Percentiles rank a stretch among this genome's conserved stretches.
Conservation (phyloP, 2,888 invertebrate species). For the Drosophila neoperkinsi region DNA sequence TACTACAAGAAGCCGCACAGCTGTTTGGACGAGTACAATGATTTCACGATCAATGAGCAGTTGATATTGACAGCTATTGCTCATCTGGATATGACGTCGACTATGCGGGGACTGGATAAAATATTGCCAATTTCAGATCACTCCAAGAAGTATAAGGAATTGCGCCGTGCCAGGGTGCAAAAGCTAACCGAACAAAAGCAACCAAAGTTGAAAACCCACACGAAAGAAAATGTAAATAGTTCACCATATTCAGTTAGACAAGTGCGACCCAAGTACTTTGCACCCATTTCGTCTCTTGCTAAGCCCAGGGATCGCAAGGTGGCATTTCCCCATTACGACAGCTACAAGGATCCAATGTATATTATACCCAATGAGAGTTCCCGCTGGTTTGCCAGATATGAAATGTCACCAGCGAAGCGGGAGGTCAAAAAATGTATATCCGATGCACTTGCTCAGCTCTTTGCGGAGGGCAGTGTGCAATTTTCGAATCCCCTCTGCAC, state of each 20-base stretch:
- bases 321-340: conserved; percentile 14
- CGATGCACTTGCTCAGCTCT: conserved; percentile 35
- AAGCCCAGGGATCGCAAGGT: conserved; percentile 4
- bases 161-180: neutral
- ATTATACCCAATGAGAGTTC: conserved; percentile 46
- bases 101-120: conserved; percentile 81
- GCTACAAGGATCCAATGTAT: conserved; percentile 32
- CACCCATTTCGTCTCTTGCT: neutral
- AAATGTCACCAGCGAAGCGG: conserved; percentile 50
- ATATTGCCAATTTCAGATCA: conserved; percentile 72
- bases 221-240: neutral
- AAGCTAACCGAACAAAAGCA: neutral
- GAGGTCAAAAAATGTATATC: conserved; percentile 48
- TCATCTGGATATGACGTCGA: conserved; percentile 82
- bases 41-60: conserved; percentile 80
- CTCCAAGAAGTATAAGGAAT: conserved; percentile 38
- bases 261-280: conserved; percentile 38
- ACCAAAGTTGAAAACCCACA: fast-evolving
- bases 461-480: neutral
- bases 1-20: conserved; percentile 62
- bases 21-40: fast-evolving
- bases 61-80: conserved; percentile 81
- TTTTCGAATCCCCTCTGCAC: conserved; percentile 22
- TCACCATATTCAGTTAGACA: conserved; percentile 43
- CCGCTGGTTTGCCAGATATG: conserved; percentile 65